Evolutionary conservation across 2,888 invertebrate genomes (phyloP).

Genomic region (Pyrochroa serraticornis): DNA sequence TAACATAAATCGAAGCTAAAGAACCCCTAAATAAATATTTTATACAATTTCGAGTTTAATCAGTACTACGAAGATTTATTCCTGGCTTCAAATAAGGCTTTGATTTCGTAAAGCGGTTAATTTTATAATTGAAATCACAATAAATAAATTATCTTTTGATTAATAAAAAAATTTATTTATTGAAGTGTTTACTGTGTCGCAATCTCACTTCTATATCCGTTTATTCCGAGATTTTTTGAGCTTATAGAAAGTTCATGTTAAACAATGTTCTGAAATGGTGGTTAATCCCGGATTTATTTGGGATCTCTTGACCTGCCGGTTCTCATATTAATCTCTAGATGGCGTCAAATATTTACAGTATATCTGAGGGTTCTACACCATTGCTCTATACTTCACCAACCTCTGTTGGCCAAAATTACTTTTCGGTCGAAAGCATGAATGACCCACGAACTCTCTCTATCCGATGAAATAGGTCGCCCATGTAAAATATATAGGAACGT

Average conservation of each 20-base stretch:
- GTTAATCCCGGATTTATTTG: background rate
- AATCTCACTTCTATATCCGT: too few species aligned
- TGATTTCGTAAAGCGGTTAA: too few species aligned
- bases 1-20: too few species aligned
- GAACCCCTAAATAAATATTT: too few species aligned
- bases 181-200: too few species aligned
- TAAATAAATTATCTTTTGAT: too few species aligned
- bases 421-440: slow-evolving; percentile 22
- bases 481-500: slow-evolving; percentile 27
- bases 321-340: slow-evolving; percentile 9
- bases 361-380: background rate
- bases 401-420: slow-evolving; percentile 19
- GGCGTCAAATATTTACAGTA: slow-evolving; percentile 19
- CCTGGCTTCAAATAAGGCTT: too few species aligned
- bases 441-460: slow-evolving; percentile 18
- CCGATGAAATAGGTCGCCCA: slow-evolving; percentile 26
- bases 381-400: background rate
- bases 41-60: slow-evolving; percentile 14
- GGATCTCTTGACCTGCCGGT: background rate
- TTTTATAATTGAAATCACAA: too few species aligned
- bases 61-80: background rate
- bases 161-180: too few species aligned
- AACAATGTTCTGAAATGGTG: too few species aligned
- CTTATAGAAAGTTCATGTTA: too few species aligned
- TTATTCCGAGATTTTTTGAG: too few species aligned